Evolutionary conservation across 2,113 vertebrate genomes (phyloP), one percentile per base, ranked within the genome.

Genomic region (Lophochroa leadbeateri): DNA sequence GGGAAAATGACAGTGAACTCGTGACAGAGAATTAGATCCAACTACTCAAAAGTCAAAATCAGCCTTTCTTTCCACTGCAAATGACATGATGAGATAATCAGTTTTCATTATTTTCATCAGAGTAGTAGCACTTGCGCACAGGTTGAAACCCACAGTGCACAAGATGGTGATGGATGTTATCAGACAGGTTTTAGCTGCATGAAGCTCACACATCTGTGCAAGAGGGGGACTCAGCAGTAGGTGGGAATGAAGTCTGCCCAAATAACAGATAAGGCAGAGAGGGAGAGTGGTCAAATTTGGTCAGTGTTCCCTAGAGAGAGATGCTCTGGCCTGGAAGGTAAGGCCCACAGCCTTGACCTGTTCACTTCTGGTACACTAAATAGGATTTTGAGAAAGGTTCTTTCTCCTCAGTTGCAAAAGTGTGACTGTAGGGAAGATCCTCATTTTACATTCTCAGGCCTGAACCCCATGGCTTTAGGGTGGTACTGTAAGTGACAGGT

Each of bases 71-170:
- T 69, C 44, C 35, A 4, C 55, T 39, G 44, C 50, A 86, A 44
- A 86, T 44, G 31, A 44, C 13, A 33, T 25, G 29, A 85, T 77
- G 44, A 65, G 55, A 44, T 79, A 55, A 82, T 44, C 39, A 47
- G 31, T 75, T 89, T 79, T 82, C 71, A 35, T 82, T 70, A 49
- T 74, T 82, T 86, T 82, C 44, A 17, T 44, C 49, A 35, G 28
- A 65, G 15, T 21, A 18, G 28, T 19, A 82, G 49, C 39, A 44
- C 49, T 82, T 0, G 0, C 5, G 3, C 39, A 12, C 3, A 44
- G 55, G 27, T 86, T 91, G 81, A 61, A 79, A 31, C n/a, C 49
- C 39, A 16, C 33, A 11, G 64, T 2, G 0, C 17, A 11, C 13
- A 33, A 31, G 81, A 18, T 39, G 64, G 17, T 65, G 81, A 43